Percentiles rank a stretch among this genome's conserved stretches.
These are phyloP conservation scores for Prenolepis imparis DNA, from an alignment of 2,888 invertebrate species.

Conservation along the genomic window DNA sequence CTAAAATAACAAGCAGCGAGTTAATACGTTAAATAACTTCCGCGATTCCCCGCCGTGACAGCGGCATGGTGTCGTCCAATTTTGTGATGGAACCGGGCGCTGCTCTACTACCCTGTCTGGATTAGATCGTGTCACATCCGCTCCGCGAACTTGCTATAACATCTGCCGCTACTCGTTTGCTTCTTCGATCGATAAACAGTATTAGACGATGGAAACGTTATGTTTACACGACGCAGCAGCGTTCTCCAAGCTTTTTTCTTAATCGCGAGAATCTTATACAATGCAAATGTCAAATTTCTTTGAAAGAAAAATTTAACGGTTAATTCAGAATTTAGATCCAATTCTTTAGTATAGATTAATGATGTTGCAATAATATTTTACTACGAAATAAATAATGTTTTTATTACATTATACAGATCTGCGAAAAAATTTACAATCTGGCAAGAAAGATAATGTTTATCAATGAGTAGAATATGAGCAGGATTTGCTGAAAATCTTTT, in stretches of 20 bases:
- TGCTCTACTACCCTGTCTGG: slow-evolving; percentile 25
- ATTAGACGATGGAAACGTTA: slow-evolving; percentile 47
- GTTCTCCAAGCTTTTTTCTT: slow-evolving; percentile 7
- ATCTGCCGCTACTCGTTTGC: slow-evolving; percentile 53
- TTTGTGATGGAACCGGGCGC: slow-evolving; percentile 52
- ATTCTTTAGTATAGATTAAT: background rate
- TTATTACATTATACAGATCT: background rate
- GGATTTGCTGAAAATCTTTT: background rate
- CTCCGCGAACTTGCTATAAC: slow-evolving; percentile 49
- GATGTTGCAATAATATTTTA: background rate
- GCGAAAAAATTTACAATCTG: background rate
- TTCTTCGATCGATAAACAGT: slow-evolving; percentile 38
- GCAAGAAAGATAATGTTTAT: slow-evolving; percentile 11
- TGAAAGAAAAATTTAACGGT: background rate
- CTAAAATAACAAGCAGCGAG: slow-evolving; percentile 73
- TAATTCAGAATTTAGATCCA: background rate
- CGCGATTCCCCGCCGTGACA: slow-evolving; percentile 59
- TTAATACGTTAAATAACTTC: slow-evolving; percentile 71
- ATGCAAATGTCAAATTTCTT: background rate
- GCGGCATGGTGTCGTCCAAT: slow-evolving; percentile 51
- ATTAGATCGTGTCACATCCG: slow-evolving; percentile 57
- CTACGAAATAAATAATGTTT: background rate
- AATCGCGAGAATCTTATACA: background rate
- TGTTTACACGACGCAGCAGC: slow-evolving; percentile 18
- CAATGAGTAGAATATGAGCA: background rate